These are phyloP conservation scores for Odontomyia ornata DNA, from an alignment of 2,888 invertebrate species.

Conservation along the genomic window DNA sequence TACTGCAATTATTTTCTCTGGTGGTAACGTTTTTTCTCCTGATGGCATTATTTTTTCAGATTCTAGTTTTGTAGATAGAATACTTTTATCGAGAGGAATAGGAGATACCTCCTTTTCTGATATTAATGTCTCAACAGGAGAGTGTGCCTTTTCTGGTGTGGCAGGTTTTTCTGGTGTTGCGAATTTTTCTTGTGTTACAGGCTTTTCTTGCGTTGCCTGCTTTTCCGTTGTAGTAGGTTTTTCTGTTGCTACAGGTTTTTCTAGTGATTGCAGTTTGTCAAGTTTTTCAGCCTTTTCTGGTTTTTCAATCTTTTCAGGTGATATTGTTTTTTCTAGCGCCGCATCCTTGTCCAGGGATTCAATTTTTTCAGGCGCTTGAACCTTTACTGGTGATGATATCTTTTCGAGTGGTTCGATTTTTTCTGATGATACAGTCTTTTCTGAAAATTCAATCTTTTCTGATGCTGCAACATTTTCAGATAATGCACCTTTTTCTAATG, in stretches of 20 bases:
- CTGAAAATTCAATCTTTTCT: not conserved
- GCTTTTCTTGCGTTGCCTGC: not conserved
- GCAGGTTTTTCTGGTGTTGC: constrained; percentile 24
- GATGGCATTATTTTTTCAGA: constrained; percentile 57
- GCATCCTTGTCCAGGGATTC: not conserved
- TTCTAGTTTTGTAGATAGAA: constrained; percentile 52
- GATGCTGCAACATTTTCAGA: not conserved
- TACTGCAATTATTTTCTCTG: not conserved
- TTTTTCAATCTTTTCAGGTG: constrained; percentile 1
- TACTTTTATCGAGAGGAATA: not conserved
- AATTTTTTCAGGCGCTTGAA: not conserved
- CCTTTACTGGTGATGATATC: constrained; percentile 51
- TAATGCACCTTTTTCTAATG: not conserved
- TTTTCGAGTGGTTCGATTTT: constrained; percentile 57
- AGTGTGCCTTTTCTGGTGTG: not conserved
- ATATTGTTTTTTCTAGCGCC: not conserved
- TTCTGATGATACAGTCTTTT: constrained; percentile 41
- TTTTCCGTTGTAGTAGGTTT: constrained; percentile 44
- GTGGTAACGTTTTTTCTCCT: not conserved
- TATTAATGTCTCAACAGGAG: not conserved
- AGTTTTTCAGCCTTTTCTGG: constrained; percentile 1
- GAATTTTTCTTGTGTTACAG: not conserved
- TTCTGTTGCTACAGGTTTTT: constrained; percentile 44
- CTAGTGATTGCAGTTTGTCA: not conserved
- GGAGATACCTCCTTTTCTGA: constrained; percentile 6